Conservation (phyloP, 2,888 invertebrate species). For the Plutella xylostella region DNA sequence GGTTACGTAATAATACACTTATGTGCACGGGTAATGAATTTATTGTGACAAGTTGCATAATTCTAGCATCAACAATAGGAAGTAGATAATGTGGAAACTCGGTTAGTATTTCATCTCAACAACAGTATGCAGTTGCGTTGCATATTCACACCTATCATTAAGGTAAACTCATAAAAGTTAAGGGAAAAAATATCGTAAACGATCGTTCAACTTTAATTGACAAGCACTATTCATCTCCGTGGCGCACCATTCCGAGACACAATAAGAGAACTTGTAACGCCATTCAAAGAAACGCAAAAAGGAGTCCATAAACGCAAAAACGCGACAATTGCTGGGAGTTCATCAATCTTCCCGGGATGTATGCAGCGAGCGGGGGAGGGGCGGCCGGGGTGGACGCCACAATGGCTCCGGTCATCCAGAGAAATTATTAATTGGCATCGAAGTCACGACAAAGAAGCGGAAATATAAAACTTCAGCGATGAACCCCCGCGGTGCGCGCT, state of each 20-base stretch:
- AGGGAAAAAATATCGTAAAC: no score
- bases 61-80: no score
- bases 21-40: no score
- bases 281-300: conserved; percentile 43
- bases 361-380: conserved; percentile 34
- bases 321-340: conserved; percentile 60
- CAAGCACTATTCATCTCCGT: neutral
- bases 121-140: no score
- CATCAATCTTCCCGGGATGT: conserved; percentile 61
- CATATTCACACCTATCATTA: no score
- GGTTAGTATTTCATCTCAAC: no score
- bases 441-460: conserved; percentile 63
- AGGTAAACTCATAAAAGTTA: no score
- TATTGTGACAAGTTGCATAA: no score
- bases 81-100: no score
- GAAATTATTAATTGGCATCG: conserved; percentile 65
- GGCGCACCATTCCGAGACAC: conserved; percentile 15
- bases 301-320: conserved; percentile 58
- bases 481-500: conserved; percentile 58
- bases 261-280: conserved; percentile 26
- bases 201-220: neutral
- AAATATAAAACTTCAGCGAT: conserved; percentile 65
- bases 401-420: conserved; percentile 65
- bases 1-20: no score
- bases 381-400: conserved; percentile 36